Percentiles rank a stretch among this genome's conserved stretches.
Evolutionary conservation across 1,140 invertebrate species (phyloP).

Genomic region (Apolygus lucorum): DNA sequence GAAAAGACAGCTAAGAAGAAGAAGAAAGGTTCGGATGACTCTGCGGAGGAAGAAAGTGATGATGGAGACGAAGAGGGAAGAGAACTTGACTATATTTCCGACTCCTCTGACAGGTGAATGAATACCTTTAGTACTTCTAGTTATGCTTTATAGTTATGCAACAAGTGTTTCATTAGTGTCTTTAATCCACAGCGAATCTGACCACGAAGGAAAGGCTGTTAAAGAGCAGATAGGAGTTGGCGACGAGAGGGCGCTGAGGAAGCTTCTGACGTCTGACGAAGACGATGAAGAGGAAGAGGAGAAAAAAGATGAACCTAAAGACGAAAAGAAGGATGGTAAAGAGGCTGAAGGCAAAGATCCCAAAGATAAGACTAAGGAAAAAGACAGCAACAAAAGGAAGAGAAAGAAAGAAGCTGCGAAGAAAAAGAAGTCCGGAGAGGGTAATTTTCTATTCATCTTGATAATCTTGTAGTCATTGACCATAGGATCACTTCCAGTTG

Average conservation of each 20-base stretch:
- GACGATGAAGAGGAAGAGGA: slow-evolving; percentile 77
- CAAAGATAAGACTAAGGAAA: slow-evolving; percentile 46
- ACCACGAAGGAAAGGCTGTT: slow-evolving; percentile 60
- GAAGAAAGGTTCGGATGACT: slow-evolving; percentile 66
- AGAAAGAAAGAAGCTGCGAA: slow-evolving; percentile 29
- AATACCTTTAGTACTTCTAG: no score
- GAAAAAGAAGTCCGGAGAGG: slow-evolving; percentile 27
- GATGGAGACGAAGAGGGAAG: slow-evolving; percentile 91
- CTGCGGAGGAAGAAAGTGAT: slow-evolving; percentile 90
- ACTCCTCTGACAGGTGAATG: slow-evolving; percentile 59
- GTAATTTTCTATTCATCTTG: no score
- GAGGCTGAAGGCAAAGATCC: slow-evolving; percentile 53
- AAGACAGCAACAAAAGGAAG: slow-evolving; percentile 52
- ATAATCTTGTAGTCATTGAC: no score
- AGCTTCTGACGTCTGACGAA: slow-evolving; percentile 81
- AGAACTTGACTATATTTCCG: slow-evolving; percentile 80
- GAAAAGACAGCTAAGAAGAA: slow-evolving; percentile 55
- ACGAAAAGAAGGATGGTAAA: slow-evolving; percentile 41
- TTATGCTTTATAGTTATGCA: no score
- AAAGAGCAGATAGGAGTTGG: slow-evolving; percentile 57
- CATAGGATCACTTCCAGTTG: no score
- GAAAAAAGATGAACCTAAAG: slow-evolving; percentile 50
- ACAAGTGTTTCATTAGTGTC: no score
- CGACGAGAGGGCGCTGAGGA: slow-evolving; percentile 76
- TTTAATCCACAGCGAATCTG: slow-evolving; percentile 63